Percentiles rank a stretch among this genome's conserved stretches.
These are phyloP conservation scores for Periplaneta americana DNA, from an alignment of 1,140 invertebrate species.

Conservation along the genomic window DNA sequence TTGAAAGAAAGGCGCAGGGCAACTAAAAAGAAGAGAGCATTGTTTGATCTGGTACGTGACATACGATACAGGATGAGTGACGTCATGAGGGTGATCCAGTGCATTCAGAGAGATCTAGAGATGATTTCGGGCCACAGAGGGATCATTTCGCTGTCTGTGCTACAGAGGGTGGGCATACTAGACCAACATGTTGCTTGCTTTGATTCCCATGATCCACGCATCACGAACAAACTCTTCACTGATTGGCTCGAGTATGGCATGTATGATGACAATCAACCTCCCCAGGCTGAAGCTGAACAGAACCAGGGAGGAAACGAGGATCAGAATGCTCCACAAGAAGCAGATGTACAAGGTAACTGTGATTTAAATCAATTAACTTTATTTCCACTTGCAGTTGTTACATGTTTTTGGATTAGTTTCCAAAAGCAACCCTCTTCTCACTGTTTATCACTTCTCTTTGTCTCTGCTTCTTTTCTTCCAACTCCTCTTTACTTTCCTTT, in stretches of 20 bases:
- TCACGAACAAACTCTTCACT: background rate
- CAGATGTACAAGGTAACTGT: background rate
- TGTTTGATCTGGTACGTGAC: background rate
- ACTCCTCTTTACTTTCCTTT: too few relatives aligned
- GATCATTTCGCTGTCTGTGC: background rate
- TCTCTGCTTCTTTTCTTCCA: too few relatives aligned
- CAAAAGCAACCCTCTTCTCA: too few relatives aligned
- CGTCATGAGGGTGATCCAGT: background rate
- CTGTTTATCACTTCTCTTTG: too few relatives aligned
- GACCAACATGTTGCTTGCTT: background rate
- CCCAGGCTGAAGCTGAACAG: background rate
- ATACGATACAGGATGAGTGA: background rate
- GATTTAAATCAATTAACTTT: too few relatives aligned
- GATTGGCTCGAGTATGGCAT: background rate
- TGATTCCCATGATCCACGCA: background rate
- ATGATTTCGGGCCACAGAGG: background rate
- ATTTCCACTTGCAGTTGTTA: too few relatives aligned
- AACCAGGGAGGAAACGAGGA: background rate
- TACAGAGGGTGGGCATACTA: background rate
- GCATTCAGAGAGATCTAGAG: background rate
- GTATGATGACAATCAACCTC: background rate
- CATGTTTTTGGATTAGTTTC: too few relatives aligned
- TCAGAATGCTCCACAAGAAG: background rate
- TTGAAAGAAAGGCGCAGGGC: slow-evolving; percentile 8
- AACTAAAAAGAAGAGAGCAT: background rate